Base-by-base conservation (phyloP, 2,113 vertebrate genomes). In the Donacobius atricapilla region DNA sequence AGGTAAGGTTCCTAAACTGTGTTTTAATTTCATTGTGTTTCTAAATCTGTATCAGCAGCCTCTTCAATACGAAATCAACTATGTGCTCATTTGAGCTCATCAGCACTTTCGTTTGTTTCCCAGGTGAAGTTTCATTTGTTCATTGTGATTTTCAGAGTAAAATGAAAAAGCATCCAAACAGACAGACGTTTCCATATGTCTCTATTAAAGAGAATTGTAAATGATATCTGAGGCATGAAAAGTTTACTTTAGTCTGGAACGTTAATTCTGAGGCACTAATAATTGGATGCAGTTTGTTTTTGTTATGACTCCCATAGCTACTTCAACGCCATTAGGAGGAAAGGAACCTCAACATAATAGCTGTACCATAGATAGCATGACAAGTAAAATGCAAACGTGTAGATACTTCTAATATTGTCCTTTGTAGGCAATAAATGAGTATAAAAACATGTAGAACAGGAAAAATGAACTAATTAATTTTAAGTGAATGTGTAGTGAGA, bases 241-340 rank as follows among this genome's bases (percentile, higher is more conserved):
- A 61, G 71, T 94, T 95, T 89, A 70, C 37, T 91, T 96, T 91
- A 81, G 47, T 42, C 35, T 72, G 82, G 57, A 85, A 72, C 33
- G 10, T 13, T 85, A 35, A 73, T 82, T 94, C 66, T 91, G 51
- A 77, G 45, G 70, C 45, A 76, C 22, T 58, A 82, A 81, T 68
- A 87, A 75, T 64, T 82, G 28, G 28, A 84, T 75, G 9, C 7
- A 69, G 25, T 47, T 71, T 69, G 9, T 16, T 83, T 77, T 81
- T 77, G 0, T 63, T 58, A 11, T 31, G 75, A 61, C 3, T 2
- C 4, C 11, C 24, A 47, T 10, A 84, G 28, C 6, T 65, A 77
- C 8, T 83, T 88, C 48, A 68, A 39, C 40, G 27, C 4, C 48
- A 11, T 42, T 37, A 53, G 14, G 17, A n/a, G 8, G 16, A 60